Evolutionary conservation across 2,113 vertebrate species (phyloP).

Genomic region (Notechis scutatus): DNA sequence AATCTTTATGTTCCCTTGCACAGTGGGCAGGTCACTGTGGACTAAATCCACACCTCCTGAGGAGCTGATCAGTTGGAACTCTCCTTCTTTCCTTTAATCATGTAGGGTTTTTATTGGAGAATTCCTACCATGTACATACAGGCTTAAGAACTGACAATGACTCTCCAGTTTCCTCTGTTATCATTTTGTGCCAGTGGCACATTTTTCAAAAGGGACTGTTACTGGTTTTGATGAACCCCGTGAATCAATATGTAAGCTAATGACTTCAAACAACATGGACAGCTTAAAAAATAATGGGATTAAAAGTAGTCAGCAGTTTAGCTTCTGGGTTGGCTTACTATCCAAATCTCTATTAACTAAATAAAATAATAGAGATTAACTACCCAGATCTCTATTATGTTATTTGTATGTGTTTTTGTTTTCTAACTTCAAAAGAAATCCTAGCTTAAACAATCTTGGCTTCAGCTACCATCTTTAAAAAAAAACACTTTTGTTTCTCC

Average conservation of each 20-base stretch:
- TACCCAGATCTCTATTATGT: not conserved
- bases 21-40: not conserved
- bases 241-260: not conserved
- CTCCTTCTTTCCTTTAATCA: not conserved
- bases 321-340: not conserved
- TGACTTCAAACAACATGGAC: not conserved
- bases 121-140: not conserved
- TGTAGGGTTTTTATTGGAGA: not conserved
- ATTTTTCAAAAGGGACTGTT: not conserved
- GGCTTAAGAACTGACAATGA: not conserved
- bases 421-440: slow-evolving; percentile 14
- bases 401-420: not conserved
- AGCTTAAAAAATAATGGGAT: not conserved
- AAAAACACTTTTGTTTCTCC: not conserved
- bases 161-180: not conserved
- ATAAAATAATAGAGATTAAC: not conserved
- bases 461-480: not conserved
- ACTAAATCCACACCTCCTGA: not conserved
- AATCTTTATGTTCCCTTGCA: not conserved
- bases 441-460: not conserved
- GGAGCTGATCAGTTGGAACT: not conserved
- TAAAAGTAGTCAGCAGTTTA: not conserved
- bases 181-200: not conserved
- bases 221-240: not conserved
- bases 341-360: not conserved